Evolutionary conservation across 2,797 vertebrate genomes (phyloP), one percentile per base, ranked within the genome.

Genomic region (Falco biarmicus): DNA sequence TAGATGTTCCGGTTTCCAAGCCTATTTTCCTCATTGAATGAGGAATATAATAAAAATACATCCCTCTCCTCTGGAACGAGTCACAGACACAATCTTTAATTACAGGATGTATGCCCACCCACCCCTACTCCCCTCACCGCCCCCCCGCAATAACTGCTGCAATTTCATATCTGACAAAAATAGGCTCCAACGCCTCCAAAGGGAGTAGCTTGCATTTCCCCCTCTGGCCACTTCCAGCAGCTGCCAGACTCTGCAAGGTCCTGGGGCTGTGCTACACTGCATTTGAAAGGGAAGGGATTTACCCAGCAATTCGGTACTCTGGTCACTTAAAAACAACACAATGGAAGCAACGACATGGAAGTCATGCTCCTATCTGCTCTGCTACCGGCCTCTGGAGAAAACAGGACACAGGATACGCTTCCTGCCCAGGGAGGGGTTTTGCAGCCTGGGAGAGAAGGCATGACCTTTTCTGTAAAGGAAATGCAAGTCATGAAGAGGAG

Each of bases 111-210:
- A 60, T 79, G 65, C 24, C 70, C 29, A 32, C 9, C 37, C 25
- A 6, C 6, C 53, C 66, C 25, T 43, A 45, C 70, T 29, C 9
- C 34, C 24, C 7, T 6, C 56, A 66, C 25, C 39, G 15, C 34
- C 39, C 26, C 13, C 22, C 29, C 3, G 45, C n/a, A 57, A 0
- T 47, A 53, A 78, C 66, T 83, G 76, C 56, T 93, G 69, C 59
- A 39, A 32, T 90, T 96, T 92, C 59, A 37, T 53, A 64, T 90
- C 77, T 80, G 85, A 93, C 85, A 93, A 66, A 97, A 97, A 95
- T 39, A 95, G 75, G 41, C 66, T 75, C n/a, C 37, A 73, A 89
- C 51, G 51, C 25, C 29, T 96, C 75, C 57, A 95, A 94, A 87
- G 34, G 21, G 32, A 86, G 39, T 56, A 93, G 54, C 32, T 93